A percentile compares a stretch with the other conserved stretches of the same genome.
Evolutionary conservation across 1,140 invertebrate species (phyloP).

Genomic region (Radopholus similis): DNA sequence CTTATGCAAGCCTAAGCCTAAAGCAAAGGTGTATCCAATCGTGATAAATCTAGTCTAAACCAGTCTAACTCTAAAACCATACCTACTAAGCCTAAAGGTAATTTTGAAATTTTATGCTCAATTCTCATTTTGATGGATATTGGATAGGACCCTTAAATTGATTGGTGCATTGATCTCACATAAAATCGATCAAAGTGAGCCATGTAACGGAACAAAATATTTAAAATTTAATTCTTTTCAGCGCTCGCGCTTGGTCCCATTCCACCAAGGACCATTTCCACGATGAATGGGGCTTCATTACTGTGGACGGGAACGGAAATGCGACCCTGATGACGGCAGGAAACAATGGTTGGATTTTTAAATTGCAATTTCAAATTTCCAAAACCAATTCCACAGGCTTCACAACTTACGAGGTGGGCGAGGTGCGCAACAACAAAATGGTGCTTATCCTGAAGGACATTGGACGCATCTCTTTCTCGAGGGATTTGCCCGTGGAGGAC

Average conservation of each 20-base stretch:
- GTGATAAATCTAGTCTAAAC: too few species aligned
- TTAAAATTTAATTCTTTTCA: conserved; percentile 29
- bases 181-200: too few species aligned
- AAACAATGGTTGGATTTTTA: conserved; percentile 51
- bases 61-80: too few species aligned
- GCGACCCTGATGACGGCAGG: conserved; percentile 60
- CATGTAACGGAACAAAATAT: not conserved
- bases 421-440: conserved; percentile 50
- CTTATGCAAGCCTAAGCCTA: too few species aligned
- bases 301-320: conserved; percentile 56
- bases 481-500: conserved; percentile 60
- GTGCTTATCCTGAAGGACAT: conserved; percentile 58
- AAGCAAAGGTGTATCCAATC: too few species aligned
- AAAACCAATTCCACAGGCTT: conserved; percentile 44
- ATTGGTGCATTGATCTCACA: too few species aligned
- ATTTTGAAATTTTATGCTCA: too few species aligned
- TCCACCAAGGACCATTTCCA: conserved; percentile 60
- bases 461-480: conserved; percentile 58
- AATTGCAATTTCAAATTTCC: not conserved
- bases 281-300: conserved; percentile 60
- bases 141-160: too few species aligned
- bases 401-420: conserved; percentile 59
- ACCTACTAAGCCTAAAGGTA: too few species aligned
- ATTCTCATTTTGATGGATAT: too few species aligned
- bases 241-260: conserved; percentile 58